Conservation (phyloP, 2,888 invertebrate genomes). For the Pyrrhosoma nymphula region DNA sequence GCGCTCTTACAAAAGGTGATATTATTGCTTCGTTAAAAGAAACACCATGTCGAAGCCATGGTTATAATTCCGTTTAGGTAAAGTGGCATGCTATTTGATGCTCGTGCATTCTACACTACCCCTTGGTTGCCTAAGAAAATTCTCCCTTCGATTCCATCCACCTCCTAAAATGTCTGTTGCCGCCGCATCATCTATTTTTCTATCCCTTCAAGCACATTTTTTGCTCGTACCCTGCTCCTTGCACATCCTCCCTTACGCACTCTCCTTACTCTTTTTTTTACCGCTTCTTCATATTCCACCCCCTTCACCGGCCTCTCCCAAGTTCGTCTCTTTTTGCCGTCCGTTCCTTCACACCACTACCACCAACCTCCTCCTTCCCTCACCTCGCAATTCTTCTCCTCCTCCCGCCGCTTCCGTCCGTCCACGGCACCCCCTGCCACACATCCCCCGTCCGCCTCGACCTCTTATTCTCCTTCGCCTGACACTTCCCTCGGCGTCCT, state of each 20-base stretch:
- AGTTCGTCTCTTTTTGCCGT: neutral
- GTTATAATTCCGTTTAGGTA: too few relatives aligned
- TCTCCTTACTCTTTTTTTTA: neutral
- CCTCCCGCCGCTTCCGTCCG: neutral
- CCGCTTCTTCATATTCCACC: neutral
- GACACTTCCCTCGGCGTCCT: neutral
- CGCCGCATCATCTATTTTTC: neutral
- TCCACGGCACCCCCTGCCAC: neutral
- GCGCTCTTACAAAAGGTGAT: too few relatives aligned
- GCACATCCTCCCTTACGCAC: neutral
- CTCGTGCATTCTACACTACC: too few relatives aligned
- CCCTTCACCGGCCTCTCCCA: too few relatives aligned
- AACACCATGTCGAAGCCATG: too few relatives aligned
- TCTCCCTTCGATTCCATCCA: too few relatives aligned
- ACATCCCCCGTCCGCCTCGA: neutral
- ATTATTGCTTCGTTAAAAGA: too few relatives aligned
- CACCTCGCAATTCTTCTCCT: neutral
- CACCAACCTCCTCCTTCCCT: neutral
- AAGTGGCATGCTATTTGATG: too few relatives aligned
- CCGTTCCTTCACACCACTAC: neutral
- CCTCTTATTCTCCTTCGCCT: conserved; percentile 20
- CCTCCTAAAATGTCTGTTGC: neutral
- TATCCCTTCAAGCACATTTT: neutral
- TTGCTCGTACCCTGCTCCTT: neutral
- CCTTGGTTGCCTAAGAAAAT: too few relatives aligned